Evolutionary conservation across 2,888 invertebrate species (phyloP).

Genomic region (Lochmaea crataegi): DNA sequence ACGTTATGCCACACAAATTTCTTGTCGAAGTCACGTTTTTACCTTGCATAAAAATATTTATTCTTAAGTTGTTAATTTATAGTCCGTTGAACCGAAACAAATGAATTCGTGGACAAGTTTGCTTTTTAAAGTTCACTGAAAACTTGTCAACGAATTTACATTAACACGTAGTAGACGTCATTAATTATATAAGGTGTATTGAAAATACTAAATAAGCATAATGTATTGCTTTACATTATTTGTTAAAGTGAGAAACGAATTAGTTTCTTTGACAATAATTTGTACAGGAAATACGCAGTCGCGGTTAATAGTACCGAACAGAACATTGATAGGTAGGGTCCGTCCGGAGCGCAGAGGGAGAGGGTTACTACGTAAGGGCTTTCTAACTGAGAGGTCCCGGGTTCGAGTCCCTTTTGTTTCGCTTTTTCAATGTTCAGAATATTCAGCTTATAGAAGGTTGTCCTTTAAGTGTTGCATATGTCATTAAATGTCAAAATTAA

Average conservation of each 20-base stretch:
- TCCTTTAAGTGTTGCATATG: too few relatives aligned
- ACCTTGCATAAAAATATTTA: conserved; percentile 2
- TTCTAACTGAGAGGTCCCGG: too few relatives aligned
- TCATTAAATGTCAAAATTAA: too few relatives aligned
- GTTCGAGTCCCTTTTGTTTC: too few relatives aligned
- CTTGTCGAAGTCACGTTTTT: conserved; percentile 15
- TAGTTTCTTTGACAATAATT: too few relatives aligned
- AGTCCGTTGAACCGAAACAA: conserved; percentile 9
- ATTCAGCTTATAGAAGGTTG: too few relatives aligned
- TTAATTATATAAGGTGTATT: not conserved
- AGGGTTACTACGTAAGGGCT: too few relatives aligned
- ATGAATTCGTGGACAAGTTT: not conserved
- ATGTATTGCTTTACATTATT: not conserved
- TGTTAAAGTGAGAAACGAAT: not conserved
- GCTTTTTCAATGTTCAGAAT: too few relatives aligned
- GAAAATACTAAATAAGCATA: not conserved
- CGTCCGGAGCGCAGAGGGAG: too few relatives aligned
- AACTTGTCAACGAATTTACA: not conserved
- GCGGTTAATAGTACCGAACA: too few relatives aligned
- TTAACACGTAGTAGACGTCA: not conserved
- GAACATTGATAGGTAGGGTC: too few relatives aligned
- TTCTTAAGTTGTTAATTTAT: conserved; percentile 9
- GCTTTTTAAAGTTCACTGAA: conserved; percentile 1
- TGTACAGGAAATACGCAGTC: too few relatives aligned
- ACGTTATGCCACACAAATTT: conserved; percentile 7